Percentiles rank a stretch among this genome's conserved stretches.
phyloP scores from a whole-genome alignment of 2,113 vertebrate species.

The Bambusicola thoracicus region DNA sequence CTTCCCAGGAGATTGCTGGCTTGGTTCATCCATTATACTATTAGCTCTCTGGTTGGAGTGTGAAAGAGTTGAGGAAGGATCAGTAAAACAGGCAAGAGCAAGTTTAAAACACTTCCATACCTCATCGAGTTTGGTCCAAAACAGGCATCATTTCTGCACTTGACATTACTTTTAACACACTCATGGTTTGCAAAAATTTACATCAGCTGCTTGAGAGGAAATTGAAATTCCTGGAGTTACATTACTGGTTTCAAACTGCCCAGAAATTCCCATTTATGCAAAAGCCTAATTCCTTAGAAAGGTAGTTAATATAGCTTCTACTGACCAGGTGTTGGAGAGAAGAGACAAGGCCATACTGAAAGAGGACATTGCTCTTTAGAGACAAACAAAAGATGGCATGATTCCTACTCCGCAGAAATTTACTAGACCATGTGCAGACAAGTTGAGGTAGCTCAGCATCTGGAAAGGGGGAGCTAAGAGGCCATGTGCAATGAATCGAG shows the following conservation, averaged over 20 bases:
- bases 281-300: neutral
- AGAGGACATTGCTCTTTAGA: slow-evolving; percentile 36
- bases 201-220: neutral
- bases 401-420: slow-evolving; percentile 15
- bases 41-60: neutral
- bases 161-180: neutral
- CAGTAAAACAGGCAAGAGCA: neutral
- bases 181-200: neutral
- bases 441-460: neutral
- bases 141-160: neutral
- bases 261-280: neutral
- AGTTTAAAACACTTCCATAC: neutral
- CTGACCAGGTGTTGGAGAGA: neutral
- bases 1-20: neutral
- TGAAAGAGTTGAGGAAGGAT: neutral
- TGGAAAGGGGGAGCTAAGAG: neutral
- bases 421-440: slow-evolving; percentile 7
- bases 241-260: neutral
- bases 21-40: neutral
- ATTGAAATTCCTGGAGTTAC: neutral
- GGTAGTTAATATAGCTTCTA: neutral
- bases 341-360: neutral
- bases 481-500: neutral
- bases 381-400: slow-evolving; percentile 11
- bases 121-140: neutral